Conservation (phyloP, 2,888 invertebrate genomes). For the Limenitis arthemis region DNA sequence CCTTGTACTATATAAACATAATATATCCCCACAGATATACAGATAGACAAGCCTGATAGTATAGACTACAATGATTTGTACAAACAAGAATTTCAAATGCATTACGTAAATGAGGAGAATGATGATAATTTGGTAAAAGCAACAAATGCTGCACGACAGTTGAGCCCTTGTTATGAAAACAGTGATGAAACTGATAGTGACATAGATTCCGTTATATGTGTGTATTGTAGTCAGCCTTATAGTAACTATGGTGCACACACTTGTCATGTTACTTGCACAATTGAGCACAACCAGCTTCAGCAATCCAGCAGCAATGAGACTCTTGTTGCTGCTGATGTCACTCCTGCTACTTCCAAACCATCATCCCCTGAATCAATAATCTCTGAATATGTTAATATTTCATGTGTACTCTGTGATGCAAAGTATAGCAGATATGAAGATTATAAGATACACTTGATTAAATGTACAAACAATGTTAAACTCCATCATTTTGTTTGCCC, state of each 20-base stretch:
- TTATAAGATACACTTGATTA: slow-evolving; percentile 57
- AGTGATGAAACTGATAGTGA: slow-evolving; percentile 67
- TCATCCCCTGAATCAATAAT: slow-evolving; percentile 28
- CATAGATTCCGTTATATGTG: slow-evolving; percentile 62
- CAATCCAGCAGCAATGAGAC: slow-evolving; percentile 60
- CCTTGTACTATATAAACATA: neutral
- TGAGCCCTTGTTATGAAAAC: slow-evolving; percentile 37
- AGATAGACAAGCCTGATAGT: slow-evolving; percentile 41
- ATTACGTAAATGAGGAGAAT: slow-evolving; percentile 54
- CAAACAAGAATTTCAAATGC: slow-evolving; percentile 57
- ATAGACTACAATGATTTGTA: slow-evolving; percentile 53
- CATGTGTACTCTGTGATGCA: slow-evolving; percentile 61
- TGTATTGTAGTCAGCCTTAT: slow-evolving; percentile 55
- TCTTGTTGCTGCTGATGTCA: slow-evolving; percentile 51
- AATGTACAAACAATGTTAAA: slow-evolving; percentile 62
- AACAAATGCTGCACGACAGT: slow-evolving; percentile 28
- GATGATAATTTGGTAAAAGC: slow-evolving; percentile 50
- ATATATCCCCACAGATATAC: slow-evolving; percentile 36
- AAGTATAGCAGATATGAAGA: slow-evolving; percentile 53
- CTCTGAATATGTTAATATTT: slow-evolving; percentile 37
- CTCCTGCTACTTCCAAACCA: slow-evolving; percentile 24
- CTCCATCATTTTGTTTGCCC: slow-evolving; percentile 62
- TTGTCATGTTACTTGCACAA: slow-evolving; percentile 57
- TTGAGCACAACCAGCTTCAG: slow-evolving; percentile 53
- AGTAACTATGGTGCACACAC: slow-evolving; percentile 51